Evolutionary conservation across 2,113 vertebrate genomes (phyloP), one percentile per base, ranked within the genome.

Genomic region (Seriola dumerili): DNA sequence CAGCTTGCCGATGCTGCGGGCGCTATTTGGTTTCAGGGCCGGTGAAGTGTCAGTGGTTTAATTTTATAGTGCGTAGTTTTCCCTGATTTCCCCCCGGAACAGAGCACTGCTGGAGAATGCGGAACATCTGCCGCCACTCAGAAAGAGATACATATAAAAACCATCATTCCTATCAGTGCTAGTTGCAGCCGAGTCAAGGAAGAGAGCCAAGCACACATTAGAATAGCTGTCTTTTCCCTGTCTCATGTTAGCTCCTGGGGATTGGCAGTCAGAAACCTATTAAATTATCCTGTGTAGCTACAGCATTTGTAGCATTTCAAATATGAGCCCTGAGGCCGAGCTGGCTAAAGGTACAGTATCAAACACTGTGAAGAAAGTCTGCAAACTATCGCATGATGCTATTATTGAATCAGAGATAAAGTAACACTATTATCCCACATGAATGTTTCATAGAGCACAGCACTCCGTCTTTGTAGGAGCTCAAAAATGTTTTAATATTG

Each of bases 1-100:
- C 92, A 94, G 93, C 91, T 93, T 94, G 91, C 86, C 55, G 76
- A 91, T 84, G 88, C 89, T 91, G 85, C 76, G n/a, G 84, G 89
- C 88, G 85, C 90, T 90, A 90, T 93, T 94, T 93, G 90, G 93
- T 95, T 94, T 93, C 92, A 92, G 92, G 93, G 88, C 89, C 72
- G 82, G 88, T 92, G 91, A 94, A 94, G 93, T 94, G 91, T 94
- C 90, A 93, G 90, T 94, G 92, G 89, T 95, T 95, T 95, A 92
- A 95, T 96, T 95, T 95, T 95, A 95, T 94, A 94, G 94, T 91
- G 84, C 83, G 91, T 93, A 93, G 95, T 93, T 94, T 93, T 93
- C 81, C 78, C 92, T 94, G 93, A 95, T 95, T 96, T 95, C 95
- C 94, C 94, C 76, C 86, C 38, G 92, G 95, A 95, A 92, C 75